Percentiles rank a stretch among this genome's conserved stretches.
Conservation (phyloP, 1,140 invertebrate genomes). For the Drosophila pandora region DNA sequence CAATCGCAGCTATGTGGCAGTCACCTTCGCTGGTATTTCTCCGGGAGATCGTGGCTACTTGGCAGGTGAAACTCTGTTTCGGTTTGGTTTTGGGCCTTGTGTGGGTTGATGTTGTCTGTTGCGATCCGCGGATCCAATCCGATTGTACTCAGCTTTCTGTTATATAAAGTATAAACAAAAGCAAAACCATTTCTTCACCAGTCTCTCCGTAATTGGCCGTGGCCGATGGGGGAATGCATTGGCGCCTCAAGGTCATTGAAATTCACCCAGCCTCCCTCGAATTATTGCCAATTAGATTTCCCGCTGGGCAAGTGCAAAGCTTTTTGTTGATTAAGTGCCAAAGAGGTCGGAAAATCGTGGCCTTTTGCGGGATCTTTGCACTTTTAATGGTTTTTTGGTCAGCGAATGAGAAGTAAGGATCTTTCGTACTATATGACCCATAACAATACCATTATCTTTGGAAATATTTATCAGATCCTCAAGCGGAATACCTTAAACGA, state of each 20-base stretch:
- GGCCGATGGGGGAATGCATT: constrained; percentile 45
- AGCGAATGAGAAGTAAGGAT: background rate
- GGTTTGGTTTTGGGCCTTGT: constrained; percentile 15
- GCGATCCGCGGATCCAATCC: constrained; percentile 35
- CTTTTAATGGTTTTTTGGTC: background rate
- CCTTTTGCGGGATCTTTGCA: background rate
- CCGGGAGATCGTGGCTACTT: constrained; percentile 41
- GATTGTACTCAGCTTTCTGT: constrained; percentile 35
- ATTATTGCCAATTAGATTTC: constrained; percentile 22
- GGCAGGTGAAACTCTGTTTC: constrained; percentile 44
- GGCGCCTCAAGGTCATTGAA: constrained; percentile 77
- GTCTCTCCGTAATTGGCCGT: constrained; percentile 32
- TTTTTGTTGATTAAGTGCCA: constrained; percentile 28
- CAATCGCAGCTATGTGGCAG: constrained; percentile 10
- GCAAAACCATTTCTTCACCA: constrained; percentile 31
- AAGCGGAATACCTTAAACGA: no score
- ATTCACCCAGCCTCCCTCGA: constrained; percentile 31
- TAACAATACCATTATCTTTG: no score
- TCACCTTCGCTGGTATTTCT: constrained; percentile 29
- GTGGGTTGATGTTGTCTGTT: constrained; percentile 37
- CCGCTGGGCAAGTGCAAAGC: constrained; percentile 7
- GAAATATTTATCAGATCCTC: no score
- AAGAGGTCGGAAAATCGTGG: constrained; percentile 16
- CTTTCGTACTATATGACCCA: background rate
- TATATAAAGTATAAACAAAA: constrained; percentile 59